Base-by-base conservation (phyloP, 2,888 invertebrate genomes). In the Operophtera brumata region DNA sequence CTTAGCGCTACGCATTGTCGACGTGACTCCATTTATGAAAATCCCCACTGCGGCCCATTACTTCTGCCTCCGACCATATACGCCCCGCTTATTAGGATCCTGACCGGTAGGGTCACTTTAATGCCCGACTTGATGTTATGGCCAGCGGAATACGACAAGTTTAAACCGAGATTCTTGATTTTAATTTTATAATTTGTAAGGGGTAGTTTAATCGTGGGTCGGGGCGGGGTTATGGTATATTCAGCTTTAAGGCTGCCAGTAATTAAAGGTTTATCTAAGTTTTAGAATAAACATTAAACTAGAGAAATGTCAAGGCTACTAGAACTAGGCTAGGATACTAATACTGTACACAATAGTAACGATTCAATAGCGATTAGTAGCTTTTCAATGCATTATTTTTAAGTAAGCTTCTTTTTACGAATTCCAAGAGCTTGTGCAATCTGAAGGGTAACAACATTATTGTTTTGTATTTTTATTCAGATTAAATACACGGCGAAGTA, bases 1-100 rank as follows among this genome's bases (percentile, higher is more conserved):
- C 57, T 52, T 42, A 57, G 49, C 62, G 52, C 58, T 62, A 62
- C 61, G 61, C 65, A 65, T 62, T 66, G 61, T 61, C 65, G 67
- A 75, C 76, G 73, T 73, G 73, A 73, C 70, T 75, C 67, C 67
- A 73, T 73, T 72, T 68, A 65, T 67, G 65, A 65, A 69, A 73
- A 69, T 65, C 65, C 64, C 61, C 59, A 61, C 57, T 52, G 61
- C 64, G 58, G 50, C 58, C 62, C 56, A 61, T 66, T 65, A 64
- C 57, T 57, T 47, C 55, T 48, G 35, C 50, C 43, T 61, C 59
- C 61, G 51, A 61, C 65, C 65, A 65, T 59, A 65, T 59, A 62
- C 59, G 61, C 54, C 54, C 36, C 65, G 56, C 59, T 62, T 61
- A 65, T 65, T 62, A 65, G 62, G 61, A 59, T 55, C 52, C 61